A percentile compares a stretch with the other conserved stretches of the same genome.
Evolutionary conservation across 2,113 vertebrate genomes (phyloP).

Genomic region (Microcebus griseorufus): DNA sequence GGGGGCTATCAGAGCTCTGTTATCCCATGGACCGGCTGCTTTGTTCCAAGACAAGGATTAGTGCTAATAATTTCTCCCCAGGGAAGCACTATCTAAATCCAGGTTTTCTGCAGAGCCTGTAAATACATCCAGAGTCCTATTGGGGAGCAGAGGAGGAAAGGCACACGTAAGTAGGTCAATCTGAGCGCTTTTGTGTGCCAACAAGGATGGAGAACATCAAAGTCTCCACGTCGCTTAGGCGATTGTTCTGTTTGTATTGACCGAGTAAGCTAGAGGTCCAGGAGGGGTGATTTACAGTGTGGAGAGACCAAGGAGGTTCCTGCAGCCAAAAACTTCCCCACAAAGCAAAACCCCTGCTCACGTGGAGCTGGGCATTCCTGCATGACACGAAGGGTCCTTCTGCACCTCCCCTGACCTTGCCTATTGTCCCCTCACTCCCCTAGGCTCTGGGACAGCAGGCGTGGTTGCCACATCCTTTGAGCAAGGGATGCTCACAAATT

Average conservation of each 20-base stretch:
- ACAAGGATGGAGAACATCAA: constrained; percentile 45
- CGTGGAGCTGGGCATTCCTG: neutral
- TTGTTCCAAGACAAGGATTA: constrained; percentile 85
- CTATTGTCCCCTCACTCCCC: rapidly evolving
- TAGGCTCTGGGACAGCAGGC: rapidly evolving
- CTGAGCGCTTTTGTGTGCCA: constrained; percentile 76
- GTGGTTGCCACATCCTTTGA: neutral
- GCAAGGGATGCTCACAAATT: neutral
- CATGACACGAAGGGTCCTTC: neutral
- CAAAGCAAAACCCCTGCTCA: neutral
- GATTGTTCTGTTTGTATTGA: constrained; percentile 44
- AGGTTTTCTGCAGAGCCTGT: constrained; percentile 78
- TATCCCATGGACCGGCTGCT: constrained; percentile 73
- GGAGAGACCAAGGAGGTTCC: neutral
- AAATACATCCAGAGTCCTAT: constrained; percentile 70
- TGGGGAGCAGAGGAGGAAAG: constrained; percentile 70
- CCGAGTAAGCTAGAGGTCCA: neutral
- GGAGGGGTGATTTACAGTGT: neutral
- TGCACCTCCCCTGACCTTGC: rapidly evolving
- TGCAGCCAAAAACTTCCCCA: neutral
- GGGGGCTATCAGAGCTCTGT: constrained; percentile 75
- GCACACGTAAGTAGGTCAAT: constrained; percentile 80
- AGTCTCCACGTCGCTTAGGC: neutral
- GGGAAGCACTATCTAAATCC: constrained; percentile 80
- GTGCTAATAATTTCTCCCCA: constrained; percentile 84